These are phyloP conservation scores for Metaphire vulgaris DNA, from an alignment of 1,140 invertebrate species.

Conservation along the genomic window DNA sequence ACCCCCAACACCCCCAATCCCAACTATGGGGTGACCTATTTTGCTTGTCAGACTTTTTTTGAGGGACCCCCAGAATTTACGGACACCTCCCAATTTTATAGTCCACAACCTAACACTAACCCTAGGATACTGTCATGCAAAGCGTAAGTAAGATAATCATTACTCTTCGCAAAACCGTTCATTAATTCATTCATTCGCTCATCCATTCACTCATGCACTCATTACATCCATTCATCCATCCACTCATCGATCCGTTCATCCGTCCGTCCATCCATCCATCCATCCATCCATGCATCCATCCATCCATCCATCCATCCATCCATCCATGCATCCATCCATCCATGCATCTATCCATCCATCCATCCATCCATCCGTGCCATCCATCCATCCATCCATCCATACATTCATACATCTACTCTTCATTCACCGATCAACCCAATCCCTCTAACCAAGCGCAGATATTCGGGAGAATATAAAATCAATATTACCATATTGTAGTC, in stretches of 20 bases:
- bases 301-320: slow-evolving; percentile 1
- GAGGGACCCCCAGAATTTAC: too few species aligned
- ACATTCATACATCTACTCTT: background rate
- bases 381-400: background rate
- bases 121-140: too few species aligned
- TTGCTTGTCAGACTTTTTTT: too few species aligned
- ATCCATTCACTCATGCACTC: background rate
- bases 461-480: background rate
- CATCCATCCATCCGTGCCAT: background rate
- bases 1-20: too few species aligned
- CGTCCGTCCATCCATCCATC: background rate
- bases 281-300: background rate
- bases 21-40: too few species aligned
- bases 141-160: too few species aligned
- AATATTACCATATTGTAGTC: background rate
- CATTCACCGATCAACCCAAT: background rate
- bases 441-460: background rate
- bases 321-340: background rate
- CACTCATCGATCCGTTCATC: background rate
- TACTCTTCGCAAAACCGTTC: too few species aligned
- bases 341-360: background rate
- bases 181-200: background rate
- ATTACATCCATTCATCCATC: background rate
- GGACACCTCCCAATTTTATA: too few species aligned
- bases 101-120: too few species aligned